Conservation (phyloP, 2,888 invertebrate species). For the Gerris lacustris region DNA sequence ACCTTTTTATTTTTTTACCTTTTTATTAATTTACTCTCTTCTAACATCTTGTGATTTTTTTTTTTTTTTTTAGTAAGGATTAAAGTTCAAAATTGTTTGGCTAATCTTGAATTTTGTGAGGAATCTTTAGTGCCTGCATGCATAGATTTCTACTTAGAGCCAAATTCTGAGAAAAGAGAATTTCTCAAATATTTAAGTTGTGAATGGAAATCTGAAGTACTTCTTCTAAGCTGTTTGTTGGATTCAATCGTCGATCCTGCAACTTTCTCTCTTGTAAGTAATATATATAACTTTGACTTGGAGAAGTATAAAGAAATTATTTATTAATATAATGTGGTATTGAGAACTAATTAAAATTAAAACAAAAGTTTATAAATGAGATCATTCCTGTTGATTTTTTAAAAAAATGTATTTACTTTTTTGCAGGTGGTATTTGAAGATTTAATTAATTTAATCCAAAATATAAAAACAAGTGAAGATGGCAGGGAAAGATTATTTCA, state of each 20-base stretch:
- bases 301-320: background rate
- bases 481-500: background rate
- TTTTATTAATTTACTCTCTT: background rate
- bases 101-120: conserved; percentile 55
- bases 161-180: conserved; percentile 43
- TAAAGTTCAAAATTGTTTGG: conserved; percentile 50
- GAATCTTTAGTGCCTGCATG: conserved; percentile 52
- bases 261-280: conserved; percentile 51
- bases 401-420: background rate
- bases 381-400: background rate
- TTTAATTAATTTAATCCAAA: conserved; percentile 10
- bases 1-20: too few relatives aligned
- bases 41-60: too few relatives aligned
- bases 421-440: conserved; percentile 22
- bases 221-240: conserved; percentile 45
- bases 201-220: conserved; percentile 50
- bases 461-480: conserved; percentile 8
- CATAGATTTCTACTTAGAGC: conserved; percentile 39
- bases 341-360: background rate
- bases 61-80: conserved; percentile 41
- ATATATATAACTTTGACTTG: background rate
- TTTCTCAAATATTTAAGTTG: conserved; percentile 41
- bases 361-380: background rate
- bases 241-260: conserved; percentile 56
- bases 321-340: background rate